Evolutionary conservation across 2,888 invertebrate species (phyloP), one percentile per base, ranked within the genome.

Genomic region (Rhodophaea formosa): DNA sequence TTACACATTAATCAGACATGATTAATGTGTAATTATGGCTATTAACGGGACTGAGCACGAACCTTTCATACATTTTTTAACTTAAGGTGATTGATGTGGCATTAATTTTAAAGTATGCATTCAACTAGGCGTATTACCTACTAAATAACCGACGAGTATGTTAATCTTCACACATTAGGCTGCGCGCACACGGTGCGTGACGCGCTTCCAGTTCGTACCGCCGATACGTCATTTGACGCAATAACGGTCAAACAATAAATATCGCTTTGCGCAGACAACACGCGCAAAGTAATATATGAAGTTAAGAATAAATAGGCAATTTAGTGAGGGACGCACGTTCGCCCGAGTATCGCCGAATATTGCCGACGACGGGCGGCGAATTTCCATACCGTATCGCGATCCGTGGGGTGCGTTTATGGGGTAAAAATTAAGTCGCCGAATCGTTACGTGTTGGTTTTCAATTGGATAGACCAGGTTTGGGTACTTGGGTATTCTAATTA

Each of bases 271-370:
- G 83, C 88, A 91, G 91, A 91, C 91, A 91, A 89, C 90, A 88
- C 82, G 86, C 89, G 87, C 86, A 89, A 88, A 89, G 91, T 91
- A 91, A 92, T 92, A 91, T 91, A 91, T 91, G 92, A 91, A 91
- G 90, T 91, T 86, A 89, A 88, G 91, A 90, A 91, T 92, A 92
- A 92, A 92, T 90, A 92, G 92, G 91, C 91, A 87, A 91, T 91
- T 92, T 89, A 85, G 87, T 84, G 79, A 78, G 83, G 80, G 78
- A 76, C 89, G 78, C 92, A 92, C 92, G 92, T 91, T 73, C 82
- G 68, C 65, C 84, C 87, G 90, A 88, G 88, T 86, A 89, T 88
- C 82, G 86, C 84, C 88, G 91, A 91, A 89, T 90, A 90, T 87
- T 76, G 88, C 87, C 88, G 88, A 82, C 82, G 83, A 83, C 83